Conservation (phyloP, 2,888 invertebrate species). For the Drosophila quasianomalipes region DNA sequence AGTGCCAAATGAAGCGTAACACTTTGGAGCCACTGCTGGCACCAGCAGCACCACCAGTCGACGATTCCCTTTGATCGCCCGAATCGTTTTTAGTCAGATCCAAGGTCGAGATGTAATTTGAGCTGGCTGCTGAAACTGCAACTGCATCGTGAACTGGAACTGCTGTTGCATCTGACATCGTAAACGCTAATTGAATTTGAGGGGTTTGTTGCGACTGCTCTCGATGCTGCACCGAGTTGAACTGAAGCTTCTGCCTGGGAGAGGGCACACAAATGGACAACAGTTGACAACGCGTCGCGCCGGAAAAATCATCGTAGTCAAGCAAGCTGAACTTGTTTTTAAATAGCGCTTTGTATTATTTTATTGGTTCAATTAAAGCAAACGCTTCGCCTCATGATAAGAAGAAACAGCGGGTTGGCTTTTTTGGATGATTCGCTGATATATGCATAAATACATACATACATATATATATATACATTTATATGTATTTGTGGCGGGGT, state of each 20-base stretch:
- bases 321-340: slow-evolving; percentile 60
- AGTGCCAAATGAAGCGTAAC: slow-evolving; percentile 79
- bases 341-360: slow-evolving; percentile 76
- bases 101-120: slow-evolving; percentile 65
- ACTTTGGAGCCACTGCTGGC: slow-evolving; percentile 68
- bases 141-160: slow-evolving; percentile 18
- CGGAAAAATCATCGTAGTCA: slow-evolving; percentile 60
- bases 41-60: slow-evolving; percentile 37
- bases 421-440: slow-evolving; percentile 15
- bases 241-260: slow-evolving; percentile 50
- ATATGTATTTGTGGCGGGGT: background rate
- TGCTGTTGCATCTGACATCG: slow-evolving; percentile 44
- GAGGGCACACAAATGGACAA: slow-evolving; percentile 57
- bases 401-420: slow-evolving; percentile 42
- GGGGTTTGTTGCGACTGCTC: slow-evolving; percentile 48
- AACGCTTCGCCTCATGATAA: slow-evolving; percentile 61
- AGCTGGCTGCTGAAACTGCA: slow-evolving; percentile 34
- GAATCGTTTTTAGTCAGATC: slow-evolving; percentile 58
- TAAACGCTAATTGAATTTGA: slow-evolving; percentile 21
- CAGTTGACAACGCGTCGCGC: slow-evolving; percentile 41
- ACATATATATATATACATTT: background rate
- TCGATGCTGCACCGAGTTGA: slow-evolving; percentile 63
- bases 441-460: background rate
- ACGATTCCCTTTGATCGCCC: slow-evolving; percentile 32
- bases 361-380: slow-evolving; percentile 82